These are phyloP conservation scores for Coenonympha arcania DNA, from an alignment of 2,888 invertebrate species.

Conservation along the genomic window DNA sequence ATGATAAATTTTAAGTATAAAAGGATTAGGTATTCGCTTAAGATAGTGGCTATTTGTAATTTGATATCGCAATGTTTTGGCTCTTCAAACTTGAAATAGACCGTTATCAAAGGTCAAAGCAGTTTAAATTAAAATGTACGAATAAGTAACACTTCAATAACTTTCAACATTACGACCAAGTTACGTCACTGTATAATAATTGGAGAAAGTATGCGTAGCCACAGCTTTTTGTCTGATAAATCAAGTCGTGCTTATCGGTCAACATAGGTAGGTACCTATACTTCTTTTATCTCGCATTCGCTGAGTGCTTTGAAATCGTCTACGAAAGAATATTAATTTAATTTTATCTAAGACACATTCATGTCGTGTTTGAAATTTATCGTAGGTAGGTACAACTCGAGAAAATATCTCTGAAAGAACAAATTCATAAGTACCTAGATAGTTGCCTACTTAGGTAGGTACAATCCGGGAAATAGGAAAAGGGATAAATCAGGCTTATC, in stretches of 20 bases:
- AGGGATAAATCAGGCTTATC: constrained; percentile 10
- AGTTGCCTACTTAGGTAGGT: too few species aligned
- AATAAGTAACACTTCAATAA: constrained; percentile 6
- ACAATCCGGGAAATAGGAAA: constrained; percentile 7
- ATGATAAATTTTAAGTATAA: too few species aligned
- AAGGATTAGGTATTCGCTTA: too few species aligned
- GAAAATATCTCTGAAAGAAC: background rate
- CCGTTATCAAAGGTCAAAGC: constrained; percentile 8
- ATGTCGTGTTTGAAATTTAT: background rate
- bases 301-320: background rate
- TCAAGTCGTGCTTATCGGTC: constrained; percentile 2
- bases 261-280: too few species aligned
- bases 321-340: background rate
- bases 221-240: background rate
- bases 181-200: constrained; percentile 14
- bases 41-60: too few species aligned
- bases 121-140: too few species aligned
- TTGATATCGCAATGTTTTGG: background rate
- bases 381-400: too few species aligned
- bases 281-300: constrained; percentile 3
- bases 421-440: too few species aligned
- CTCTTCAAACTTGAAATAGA: background rate
- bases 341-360: background rate
- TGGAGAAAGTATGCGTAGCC: constrained; percentile 15
- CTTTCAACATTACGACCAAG: background rate